Conservation (phyloP, 1,140 invertebrate genomes). For the Pseudomyrmex gracilis region DNA sequence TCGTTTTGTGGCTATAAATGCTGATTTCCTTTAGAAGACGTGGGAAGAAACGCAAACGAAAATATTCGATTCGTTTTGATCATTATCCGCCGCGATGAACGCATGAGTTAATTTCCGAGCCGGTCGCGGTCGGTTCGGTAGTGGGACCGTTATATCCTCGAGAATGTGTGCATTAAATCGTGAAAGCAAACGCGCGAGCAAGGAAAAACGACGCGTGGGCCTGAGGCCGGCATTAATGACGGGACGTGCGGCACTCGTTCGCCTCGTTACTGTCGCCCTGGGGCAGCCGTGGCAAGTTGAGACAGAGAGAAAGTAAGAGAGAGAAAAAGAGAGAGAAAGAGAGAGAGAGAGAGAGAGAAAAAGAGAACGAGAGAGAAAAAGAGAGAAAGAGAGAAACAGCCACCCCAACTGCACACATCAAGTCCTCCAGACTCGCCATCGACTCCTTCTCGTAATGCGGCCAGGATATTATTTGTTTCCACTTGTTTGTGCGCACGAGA, state of each 20-base stretch:
- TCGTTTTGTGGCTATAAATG: neutral
- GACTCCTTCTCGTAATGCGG: constrained; percentile 75
- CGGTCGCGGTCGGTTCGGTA: neutral
- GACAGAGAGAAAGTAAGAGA: neutral
- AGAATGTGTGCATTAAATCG: constrained; percentile 36
- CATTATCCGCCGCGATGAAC: constrained; percentile 9
- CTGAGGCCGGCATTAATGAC: constrained; percentile 83
- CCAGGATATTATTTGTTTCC: constrained; percentile 85
- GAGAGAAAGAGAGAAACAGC: constrained; percentile 23
- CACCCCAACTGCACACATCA: constrained; percentile 56
- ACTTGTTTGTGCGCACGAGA: constrained; percentile 81
- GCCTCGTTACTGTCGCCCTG: constrained; percentile 82
- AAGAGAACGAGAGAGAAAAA: constrained; percentile 29
- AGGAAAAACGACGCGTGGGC: constrained; percentile 69
- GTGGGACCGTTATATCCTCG: constrained; percentile 42
- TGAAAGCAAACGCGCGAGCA: constrained; percentile 24
- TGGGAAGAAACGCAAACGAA: constrained; percentile 7
- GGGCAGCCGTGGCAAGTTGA: constrained; percentile 69
- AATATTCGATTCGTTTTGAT: constrained; percentile 16
- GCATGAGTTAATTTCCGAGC: constrained; percentile 59
- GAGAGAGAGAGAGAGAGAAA: constrained; percentile 7
- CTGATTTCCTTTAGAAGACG: neutral
- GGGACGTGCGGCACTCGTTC: constrained; percentile 78
- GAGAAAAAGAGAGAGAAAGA: constrained; percentile 33
- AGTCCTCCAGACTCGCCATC: constrained; percentile 51